Percentiles rank a stretch among this genome's conserved stretches.
These are phyloP conservation scores for Hydractinia echinata DNA, from an alignment of 30 jellyfish, hydroid and myxozoan species.

Conservation along the genomic window DNA sequence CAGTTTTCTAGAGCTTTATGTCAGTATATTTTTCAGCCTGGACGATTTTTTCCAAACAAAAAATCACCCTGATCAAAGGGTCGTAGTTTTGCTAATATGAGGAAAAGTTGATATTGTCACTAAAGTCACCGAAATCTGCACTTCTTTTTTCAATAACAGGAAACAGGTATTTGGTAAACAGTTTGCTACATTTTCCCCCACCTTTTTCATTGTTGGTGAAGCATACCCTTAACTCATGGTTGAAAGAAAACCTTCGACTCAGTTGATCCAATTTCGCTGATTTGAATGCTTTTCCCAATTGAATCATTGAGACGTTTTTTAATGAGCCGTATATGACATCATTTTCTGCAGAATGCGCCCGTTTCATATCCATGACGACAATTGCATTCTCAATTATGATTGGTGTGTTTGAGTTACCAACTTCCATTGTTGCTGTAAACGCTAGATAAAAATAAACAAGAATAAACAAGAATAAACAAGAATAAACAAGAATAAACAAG, in stretches of 20 bases:
- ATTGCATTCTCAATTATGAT: slow-evolving; percentile 7
- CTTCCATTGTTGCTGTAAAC: slow-evolving; percentile 18
- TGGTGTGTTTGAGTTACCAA: slow-evolving; percentile 10
- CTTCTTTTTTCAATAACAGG: too few relatives aligned
- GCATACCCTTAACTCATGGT: not conserved
- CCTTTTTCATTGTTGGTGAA: slow-evolving; percentile 27
- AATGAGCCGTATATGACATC: slow-evolving; percentile 11
- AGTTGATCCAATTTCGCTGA: slow-evolving; percentile 11
- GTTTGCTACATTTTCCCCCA: not conserved
- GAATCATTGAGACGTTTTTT: not conserved
- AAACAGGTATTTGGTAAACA: too few relatives aligned
- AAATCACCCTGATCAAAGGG: too few relatives aligned
- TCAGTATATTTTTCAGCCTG: too few relatives aligned
- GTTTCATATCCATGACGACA: not conserved
- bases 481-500: too few relatives aligned
- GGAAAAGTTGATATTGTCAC: too few relatives aligned
- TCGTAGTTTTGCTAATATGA: too few relatives aligned
- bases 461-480: too few relatives aligned
- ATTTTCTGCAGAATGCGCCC: not conserved
- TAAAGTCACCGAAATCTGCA: too few relatives aligned
- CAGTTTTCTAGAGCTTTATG: too few relatives aligned
- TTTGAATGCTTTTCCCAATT: not conserved
- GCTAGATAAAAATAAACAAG: too few relatives aligned
- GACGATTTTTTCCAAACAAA: too few relatives aligned
- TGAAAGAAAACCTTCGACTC: not conserved